phyloP scores from a whole-genome alignment of 2,113 vertebrate genomes.

The Tinamus guttatus region DNA sequence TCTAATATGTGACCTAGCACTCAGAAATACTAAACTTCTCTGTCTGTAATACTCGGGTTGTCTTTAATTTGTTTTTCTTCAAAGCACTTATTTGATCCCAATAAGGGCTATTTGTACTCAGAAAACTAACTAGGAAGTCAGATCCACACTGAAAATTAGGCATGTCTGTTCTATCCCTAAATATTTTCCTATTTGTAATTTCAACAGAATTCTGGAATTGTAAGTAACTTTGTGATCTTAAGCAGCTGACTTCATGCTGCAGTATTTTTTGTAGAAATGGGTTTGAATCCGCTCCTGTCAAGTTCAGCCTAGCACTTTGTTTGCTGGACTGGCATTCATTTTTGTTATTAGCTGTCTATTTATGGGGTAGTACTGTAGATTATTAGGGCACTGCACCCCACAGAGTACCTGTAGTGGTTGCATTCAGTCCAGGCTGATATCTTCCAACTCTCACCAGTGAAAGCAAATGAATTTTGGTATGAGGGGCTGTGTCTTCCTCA shows the following conservation, averaged over 20 bases:
- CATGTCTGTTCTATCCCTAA: neutral
- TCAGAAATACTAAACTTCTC: neutral
- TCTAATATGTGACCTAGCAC: neutral
- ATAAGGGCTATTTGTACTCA: neutral
- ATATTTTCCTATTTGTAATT: neutral
- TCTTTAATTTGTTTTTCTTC: conserved; percentile 9
- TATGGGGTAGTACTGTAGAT: neutral
- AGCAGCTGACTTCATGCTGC: neutral
- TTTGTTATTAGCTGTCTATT: neutral
- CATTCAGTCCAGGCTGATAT: neutral
- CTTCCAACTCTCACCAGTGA: neutral
- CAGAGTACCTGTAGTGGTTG: neutral
- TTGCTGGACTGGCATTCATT: neutral
- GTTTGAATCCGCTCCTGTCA: neutral
- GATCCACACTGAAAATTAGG: neutral
- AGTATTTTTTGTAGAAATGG: neutral
- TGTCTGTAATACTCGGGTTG: neutral
- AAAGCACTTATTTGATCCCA: neutral
- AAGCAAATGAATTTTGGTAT: conserved; percentile 33
- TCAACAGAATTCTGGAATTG: neutral
- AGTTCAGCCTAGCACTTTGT: neutral
- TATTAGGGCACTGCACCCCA: neutral
- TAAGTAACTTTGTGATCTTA: neutral
- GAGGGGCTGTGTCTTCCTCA: neutral
- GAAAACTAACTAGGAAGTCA: neutral